A percentile compares a stretch with the other conserved stretches of the same genome.
phyloP scores from a whole-genome alignment of 2,888 invertebrate genomes.

The Caenorhabditis sp. region DNA sequence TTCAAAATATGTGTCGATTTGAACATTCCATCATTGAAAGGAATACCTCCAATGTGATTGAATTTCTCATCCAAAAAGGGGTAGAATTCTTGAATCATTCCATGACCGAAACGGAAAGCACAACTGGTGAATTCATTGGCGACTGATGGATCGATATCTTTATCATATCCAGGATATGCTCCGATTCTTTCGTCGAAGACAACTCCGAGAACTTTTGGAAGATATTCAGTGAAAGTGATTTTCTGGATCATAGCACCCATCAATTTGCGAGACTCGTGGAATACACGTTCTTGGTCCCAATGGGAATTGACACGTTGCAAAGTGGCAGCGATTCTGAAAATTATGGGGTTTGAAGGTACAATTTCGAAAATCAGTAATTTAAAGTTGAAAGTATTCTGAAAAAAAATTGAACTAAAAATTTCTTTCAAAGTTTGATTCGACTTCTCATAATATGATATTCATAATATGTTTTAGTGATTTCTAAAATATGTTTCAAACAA shows the following conservation, averaged over 20 bases:
- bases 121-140: conserved; percentile 96
- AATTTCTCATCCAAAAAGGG: conserved; percentile 69
- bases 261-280: conserved; percentile 73
- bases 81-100: conserved; percentile 81
- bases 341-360: no score
- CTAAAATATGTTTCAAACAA: no score
- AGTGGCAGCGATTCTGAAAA: conserved; percentile 62
- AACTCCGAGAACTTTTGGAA: conserved; percentile 85
- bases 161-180: conserved; percentile 83
- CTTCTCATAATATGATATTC: no score
- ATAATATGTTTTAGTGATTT: no score
- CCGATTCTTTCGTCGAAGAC: conserved; percentile 80
- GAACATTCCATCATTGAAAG: conserved; percentile 68
- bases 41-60: conserved; percentile 66
- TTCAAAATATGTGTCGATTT: conserved; percentile 57
- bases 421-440: no score
- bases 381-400: no score
- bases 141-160: conserved; percentile 83
- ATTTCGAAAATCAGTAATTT: no score
- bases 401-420: no score
- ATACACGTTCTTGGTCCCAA: conserved; percentile 70
- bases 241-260: conserved; percentile 75
- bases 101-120: conserved; percentile 91
- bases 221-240: conserved; percentile 79
- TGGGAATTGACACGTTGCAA: conserved; percentile 70